Evolutionary conservation across 1,140 invertebrate genomes (phyloP).

Genomic region (Panonychus citri): DNA sequence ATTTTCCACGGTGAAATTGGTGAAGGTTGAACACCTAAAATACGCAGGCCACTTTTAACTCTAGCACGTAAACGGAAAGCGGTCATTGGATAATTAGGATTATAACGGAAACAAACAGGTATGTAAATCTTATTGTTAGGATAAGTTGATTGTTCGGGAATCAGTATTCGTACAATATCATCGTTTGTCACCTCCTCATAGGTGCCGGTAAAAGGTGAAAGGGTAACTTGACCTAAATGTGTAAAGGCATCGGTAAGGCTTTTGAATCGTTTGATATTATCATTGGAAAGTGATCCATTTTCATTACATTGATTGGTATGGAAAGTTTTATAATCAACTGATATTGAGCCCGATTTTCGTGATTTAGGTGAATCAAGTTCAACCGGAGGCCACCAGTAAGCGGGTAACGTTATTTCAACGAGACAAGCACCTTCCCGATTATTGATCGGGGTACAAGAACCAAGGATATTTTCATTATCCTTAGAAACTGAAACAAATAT

Average conservation of each 20-base stretch:
- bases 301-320: slow-evolving; percentile 12
- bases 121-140: slow-evolving; percentile 63
- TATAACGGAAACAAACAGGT: slow-evolving; percentile 50
- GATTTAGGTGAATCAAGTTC: slow-evolving; percentile 11
- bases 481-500: slow-evolving; percentile 37
- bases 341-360: slow-evolving; percentile 33
- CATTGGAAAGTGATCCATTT: neutral
- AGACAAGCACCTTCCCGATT: slow-evolving; percentile 68
- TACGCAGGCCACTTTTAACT: slow-evolving; percentile 55
- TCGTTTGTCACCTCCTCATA: slow-evolving; percentile 56
- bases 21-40: slow-evolving; percentile 51
- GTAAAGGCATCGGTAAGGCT: neutral
- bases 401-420: slow-evolving; percentile 48
- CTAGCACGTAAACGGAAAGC: slow-evolving; percentile 60
- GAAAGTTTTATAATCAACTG: slow-evolving; percentile 51
- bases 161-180: slow-evolving; percentile 49
- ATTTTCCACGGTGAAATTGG: slow-evolving; percentile 46
- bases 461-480: slow-evolving; percentile 32
- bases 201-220: slow-evolving; percentile 25
- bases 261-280: neutral
- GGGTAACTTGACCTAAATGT: neutral
- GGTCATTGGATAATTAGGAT: slow-evolving; percentile 31
- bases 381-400: slow-evolving; percentile 52
- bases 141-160: slow-evolving; percentile 62
- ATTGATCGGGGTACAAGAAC: slow-evolving; percentile 53